Percentiles rank a stretch among this genome's conserved stretches.
Conservation (phyloP, 2,113 vertebrate genomes). For the Eleginops maclovinus region DNA sequence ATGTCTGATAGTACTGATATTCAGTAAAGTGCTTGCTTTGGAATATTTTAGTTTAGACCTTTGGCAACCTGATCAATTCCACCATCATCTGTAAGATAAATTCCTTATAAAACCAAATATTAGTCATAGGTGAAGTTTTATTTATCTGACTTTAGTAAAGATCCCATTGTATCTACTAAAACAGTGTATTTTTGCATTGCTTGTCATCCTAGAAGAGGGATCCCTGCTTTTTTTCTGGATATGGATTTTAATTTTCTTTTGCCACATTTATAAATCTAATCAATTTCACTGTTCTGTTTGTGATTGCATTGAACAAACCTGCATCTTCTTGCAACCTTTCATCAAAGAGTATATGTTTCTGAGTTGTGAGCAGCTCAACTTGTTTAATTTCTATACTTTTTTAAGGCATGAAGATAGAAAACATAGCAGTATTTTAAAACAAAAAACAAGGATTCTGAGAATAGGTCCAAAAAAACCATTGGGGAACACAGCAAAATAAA, state of each 20-base stretch:
- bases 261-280: background rate
- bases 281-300: background rate
- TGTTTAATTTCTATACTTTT: background rate
- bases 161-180: too few relatives aligned
- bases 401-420: background rate
- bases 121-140: too few relatives aligned
- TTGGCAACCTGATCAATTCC: too few relatives aligned
- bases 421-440: background rate
- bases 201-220: too few relatives aligned
- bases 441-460: background rate
- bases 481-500: background rate
- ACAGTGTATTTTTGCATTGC: too few relatives aligned
- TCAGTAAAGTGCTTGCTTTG: too few relatives aligned
- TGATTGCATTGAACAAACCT: background rate
- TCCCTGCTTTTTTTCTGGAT: background rate
- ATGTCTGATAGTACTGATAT: too few relatives aligned
- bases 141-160: background rate
- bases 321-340: background rate
- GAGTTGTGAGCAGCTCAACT: background rate
- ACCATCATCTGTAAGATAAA: background rate
- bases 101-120: background rate
- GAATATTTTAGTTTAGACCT: background rate
- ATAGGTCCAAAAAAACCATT: background rate
- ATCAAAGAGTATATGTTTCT: background rate
- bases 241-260: background rate